These are phyloP conservation scores for Planiliza haematocheilus DNA, from an alignment of 2,113 vertebrate species.

Conservation along the genomic window DNA sequence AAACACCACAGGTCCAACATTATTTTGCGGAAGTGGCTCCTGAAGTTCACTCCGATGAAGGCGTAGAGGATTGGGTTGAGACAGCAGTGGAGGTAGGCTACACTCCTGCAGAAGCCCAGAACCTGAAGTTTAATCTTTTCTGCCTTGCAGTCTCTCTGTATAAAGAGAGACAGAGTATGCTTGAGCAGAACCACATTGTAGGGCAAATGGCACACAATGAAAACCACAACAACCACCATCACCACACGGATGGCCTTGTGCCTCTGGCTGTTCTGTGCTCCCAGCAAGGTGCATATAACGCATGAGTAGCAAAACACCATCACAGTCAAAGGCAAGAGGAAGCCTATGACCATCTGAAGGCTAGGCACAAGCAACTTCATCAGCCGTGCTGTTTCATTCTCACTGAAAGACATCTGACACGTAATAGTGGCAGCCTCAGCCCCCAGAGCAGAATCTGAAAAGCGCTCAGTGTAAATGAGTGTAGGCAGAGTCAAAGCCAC, in stretches of 20 bases:
- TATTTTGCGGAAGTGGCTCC: constrained; percentile 88
- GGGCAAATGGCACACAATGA: constrained; percentile 90
- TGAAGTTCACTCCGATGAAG: constrained; percentile 92
- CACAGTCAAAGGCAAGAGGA: constrained; percentile 88
- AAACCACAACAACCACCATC: constrained; percentile 87
- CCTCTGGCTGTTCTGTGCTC: constrained; percentile 85
- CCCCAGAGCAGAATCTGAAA: accelerated
- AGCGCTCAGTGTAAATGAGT: constrained; percentile 80
- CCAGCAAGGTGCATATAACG: constrained; percentile 85
- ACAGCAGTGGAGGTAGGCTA: constrained; percentile 94
- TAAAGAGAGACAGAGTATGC: constrained; percentile 80
- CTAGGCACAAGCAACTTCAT: constrained; percentile 87
- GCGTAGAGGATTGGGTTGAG: constrained; percentile 95
- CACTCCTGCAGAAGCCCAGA: constrained; percentile 75
- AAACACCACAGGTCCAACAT: constrained; percentile 85
- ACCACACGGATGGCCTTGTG: constrained; percentile 91
- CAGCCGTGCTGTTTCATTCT: constrained; percentile 46
- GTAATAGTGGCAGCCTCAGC: constrained; percentile 4
- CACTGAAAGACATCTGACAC: constrained; percentile 82
- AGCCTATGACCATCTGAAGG: constrained; percentile 87
- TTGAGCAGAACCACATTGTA: constrained; percentile 87
- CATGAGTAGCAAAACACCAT: constrained; percentile 90
- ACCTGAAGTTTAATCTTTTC: constrained; percentile 70
- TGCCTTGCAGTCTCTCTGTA: constrained; percentile 65
- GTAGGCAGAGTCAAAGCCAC: constrained; percentile 84